Evolutionary conservation across 2,888 invertebrate genomes (phyloP).

Genomic region (Ferdinandea cuprea): DNA sequence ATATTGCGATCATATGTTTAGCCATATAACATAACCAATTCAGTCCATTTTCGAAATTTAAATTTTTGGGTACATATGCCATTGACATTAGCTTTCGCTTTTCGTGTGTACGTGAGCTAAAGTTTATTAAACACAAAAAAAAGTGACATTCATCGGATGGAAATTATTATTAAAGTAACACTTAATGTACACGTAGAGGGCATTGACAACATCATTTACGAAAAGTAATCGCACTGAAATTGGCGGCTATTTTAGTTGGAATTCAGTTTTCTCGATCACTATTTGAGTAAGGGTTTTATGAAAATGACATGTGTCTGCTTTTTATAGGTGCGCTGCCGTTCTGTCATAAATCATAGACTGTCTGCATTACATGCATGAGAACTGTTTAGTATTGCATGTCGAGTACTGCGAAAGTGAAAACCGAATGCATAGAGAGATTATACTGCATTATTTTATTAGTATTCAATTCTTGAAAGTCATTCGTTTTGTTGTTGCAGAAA

Average conservation of each 20-base stretch:
- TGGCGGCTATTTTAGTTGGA: slow-evolving; percentile 23
- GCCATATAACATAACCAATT: slow-evolving; percentile 19
- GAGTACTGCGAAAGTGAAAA: too few species aligned
- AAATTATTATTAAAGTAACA: slow-evolving; percentile 31
- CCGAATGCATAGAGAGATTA: too few species aligned
- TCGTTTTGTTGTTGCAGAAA: too few species aligned
- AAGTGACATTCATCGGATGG: slow-evolving; percentile 34
- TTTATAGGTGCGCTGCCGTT: slow-evolving; percentile 20
- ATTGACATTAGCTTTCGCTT: slow-evolving; percentile 73
- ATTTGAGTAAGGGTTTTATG: slow-evolving; percentile 14
- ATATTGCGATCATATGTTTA: slow-evolving; percentile 24
- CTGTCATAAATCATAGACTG: slow-evolving; percentile 26
- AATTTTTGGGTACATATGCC: slow-evolving; percentile 63
- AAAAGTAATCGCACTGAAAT: slow-evolving; percentile 3
- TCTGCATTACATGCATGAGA: neutral
- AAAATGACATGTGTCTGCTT: neutral
- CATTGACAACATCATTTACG: slow-evolving; percentile 48
- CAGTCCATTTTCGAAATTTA: slow-evolving; percentile 35
- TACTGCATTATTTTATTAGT: too few species aligned
- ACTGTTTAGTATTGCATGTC: too few species aligned
- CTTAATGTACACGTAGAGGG: slow-evolving; percentile 52
- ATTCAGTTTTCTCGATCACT: slow-evolving; percentile 31
- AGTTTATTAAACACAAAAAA: slow-evolving; percentile 32
- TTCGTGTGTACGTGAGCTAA: slow-evolving; percentile 62
- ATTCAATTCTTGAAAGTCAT: too few species aligned